Evolutionary conservation across 2,888 invertebrate genomes (phyloP).

Genomic region (Chouioia cunea): DNA sequence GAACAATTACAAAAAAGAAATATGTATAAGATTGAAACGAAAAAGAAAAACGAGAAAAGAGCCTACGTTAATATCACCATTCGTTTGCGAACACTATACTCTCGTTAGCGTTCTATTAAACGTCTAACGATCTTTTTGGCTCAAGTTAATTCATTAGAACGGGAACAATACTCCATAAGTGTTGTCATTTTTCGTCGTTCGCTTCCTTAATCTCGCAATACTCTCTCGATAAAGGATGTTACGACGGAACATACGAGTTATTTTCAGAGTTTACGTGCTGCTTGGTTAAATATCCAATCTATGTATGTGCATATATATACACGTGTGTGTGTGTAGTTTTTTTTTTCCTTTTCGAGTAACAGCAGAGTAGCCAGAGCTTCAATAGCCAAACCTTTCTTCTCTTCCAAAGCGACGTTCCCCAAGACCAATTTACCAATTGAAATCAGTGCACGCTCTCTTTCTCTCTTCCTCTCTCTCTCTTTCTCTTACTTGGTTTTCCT

Average conservation of each 20-base stretch:
- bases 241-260: constrained; percentile 9
- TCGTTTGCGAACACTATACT: too few species aligned
- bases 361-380: constrained; percentile 19
- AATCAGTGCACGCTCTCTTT: constrained; percentile 58
- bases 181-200: too few species aligned
- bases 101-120: too few species aligned
- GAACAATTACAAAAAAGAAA: too few species aligned
- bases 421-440: constrained; percentile 67
- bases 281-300: constrained; percentile 33
- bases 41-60: too few species aligned
- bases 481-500: neutral
- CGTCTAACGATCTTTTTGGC: too few species aligned
- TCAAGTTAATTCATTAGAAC: too few species aligned
- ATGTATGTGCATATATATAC: too few species aligned
- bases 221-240: constrained; percentile 2
- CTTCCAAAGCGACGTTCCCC: neutral
- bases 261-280: constrained; percentile 5
- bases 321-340: constrained; percentile 3
- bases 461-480: neutral
- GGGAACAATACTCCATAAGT: too few species aligned
- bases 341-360: constrained; percentile 26
- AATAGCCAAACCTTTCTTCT: constrained; percentile 24
- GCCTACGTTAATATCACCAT: too few species aligned
- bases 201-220: too few species aligned
- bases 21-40: too few species aligned